Percentiles rank a stretch among this genome's conserved stretches.
These are phyloP conservation scores for Aix galericulata DNA, from an alignment of 2,113 vertebrate species.

Conservation along the genomic window DNA sequence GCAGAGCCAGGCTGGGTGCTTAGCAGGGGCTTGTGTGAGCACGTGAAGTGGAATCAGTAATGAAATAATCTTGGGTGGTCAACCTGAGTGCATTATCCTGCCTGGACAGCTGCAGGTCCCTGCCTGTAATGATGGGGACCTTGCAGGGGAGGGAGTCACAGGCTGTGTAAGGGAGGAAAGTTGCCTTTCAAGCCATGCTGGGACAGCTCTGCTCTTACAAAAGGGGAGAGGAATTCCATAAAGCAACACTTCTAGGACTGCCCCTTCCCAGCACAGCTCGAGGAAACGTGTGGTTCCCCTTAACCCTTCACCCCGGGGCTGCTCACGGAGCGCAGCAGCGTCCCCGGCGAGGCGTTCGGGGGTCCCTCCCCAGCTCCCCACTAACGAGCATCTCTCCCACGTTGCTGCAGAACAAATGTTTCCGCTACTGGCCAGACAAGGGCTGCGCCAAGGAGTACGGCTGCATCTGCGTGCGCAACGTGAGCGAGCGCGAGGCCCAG, in stretches of 20 bases:
- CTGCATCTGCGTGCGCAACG: conserved; percentile 73
- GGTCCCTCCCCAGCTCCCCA: neutral
- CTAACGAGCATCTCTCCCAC: neutral
- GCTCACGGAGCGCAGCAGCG: neutral
- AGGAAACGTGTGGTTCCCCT: neutral
- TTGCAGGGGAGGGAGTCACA: neutral
- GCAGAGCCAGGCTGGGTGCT: neutral
- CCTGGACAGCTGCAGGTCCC: neutral
- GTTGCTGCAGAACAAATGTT: conserved; percentile 86
- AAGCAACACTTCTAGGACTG: fast-evolving
- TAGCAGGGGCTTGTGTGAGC: neutral
- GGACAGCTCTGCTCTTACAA: neutral
- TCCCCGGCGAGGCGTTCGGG: neutral
- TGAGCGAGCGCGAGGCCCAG: conserved; percentile 79
- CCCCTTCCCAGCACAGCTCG: neutral
- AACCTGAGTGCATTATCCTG: neutral
- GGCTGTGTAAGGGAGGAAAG: neutral
- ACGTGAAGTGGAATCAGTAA: too few species aligned
- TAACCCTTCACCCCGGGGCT: fast-evolving
- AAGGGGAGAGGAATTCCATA: neutral
- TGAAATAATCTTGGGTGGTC: neutral
- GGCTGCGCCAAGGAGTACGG: conserved; percentile 78
- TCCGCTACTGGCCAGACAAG: conserved; percentile 85
- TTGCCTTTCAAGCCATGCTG: neutral
- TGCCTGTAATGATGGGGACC: neutral